Evolutionary conservation across 2,888 invertebrate species (phyloP), one percentile per base, ranked within the genome.

Genomic region (Argyra leucocephala): DNA sequence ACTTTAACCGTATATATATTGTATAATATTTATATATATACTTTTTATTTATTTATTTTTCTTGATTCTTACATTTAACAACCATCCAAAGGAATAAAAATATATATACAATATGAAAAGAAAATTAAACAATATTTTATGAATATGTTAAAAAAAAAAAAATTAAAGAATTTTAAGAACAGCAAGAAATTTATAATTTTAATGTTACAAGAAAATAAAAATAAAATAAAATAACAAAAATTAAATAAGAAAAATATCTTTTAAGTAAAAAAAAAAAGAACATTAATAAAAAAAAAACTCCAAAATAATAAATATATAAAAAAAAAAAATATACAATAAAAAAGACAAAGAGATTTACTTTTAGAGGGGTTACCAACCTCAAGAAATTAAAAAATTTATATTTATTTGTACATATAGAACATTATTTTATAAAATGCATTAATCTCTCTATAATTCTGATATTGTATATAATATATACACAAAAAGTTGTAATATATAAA

Each of bases 171-270:
- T 48, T 48, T 48, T 48, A 48, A 48, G 48, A 48, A 48, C 48
- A 48, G 48, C 48, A 48, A 48, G 48, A 48, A 48, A 48, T 48
- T 48, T 48, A 48, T 48, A 48, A 48, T 48, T 48, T 48, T 48
- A 48, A 48, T 48, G 48, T 48, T 48, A 48, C 48, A 48, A 18
- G 48, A 48, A 48, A 48, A 48, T 48, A 48, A 18, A 48, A 48
- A 48, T 18, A 48, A 18, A 18, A 18, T 18, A 48, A 48, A 9
- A 48, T 48, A 48, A 48, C 15, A 15, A 48, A 48, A 48, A 48
- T 18, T 48, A 48, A 48, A 48, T 48, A 48, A 18, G 18, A 48
- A 48, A 48, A 48, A 48, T 48, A 18, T 18, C 12, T 18, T 18
- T 48, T 48, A 48, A n/a, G n/a, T n/a, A n/a, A n/a, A n/a, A 48